Evolutionary conservation across 2,888 invertebrate species (phyloP).

Genomic region (Eurytoma californica): DNA sequence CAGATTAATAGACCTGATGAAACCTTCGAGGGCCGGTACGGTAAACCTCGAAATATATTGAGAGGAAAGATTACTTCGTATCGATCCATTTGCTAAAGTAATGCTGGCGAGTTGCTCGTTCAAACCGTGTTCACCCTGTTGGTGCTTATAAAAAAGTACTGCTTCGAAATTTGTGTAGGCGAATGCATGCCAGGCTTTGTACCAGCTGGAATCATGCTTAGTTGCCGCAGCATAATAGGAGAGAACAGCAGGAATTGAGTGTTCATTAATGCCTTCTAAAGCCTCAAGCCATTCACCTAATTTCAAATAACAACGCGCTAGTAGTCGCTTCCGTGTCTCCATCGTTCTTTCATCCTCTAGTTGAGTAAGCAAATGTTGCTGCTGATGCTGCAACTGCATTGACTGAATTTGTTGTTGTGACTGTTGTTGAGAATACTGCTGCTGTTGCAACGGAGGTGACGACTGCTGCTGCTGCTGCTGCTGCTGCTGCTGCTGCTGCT

Average conservation of each 20-base stretch:
- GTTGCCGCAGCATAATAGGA: constrained; percentile 90
- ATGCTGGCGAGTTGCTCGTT: constrained; percentile 16
- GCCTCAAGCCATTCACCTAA: constrained; percentile 97
- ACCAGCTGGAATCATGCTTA: constrained; percentile 91
- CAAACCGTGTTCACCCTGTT: constrained; percentile 66
- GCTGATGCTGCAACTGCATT: constrained; percentile 21
- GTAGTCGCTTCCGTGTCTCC: constrained; percentile 75
- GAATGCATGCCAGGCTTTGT: constrained; percentile 99
- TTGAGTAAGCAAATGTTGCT: constrained; percentile 7
- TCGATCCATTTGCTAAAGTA: constrained; percentile 4
- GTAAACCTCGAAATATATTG: constrained; percentile 86
- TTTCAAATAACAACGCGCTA: constrained; percentile 92
- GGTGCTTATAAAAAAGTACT: constrained; percentile 82
- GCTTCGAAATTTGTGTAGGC: constrained; percentile 99
- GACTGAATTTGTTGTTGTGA: not conserved
- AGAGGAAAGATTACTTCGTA: constrained; percentile 63
- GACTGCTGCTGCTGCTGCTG: constrained; percentile 17
- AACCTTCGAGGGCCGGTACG: constrained; percentile 95
- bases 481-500: constrained; percentile 60
- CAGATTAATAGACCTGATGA: constrained; percentile 95
- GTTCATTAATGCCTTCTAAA: constrained; percentile 86
- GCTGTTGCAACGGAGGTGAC: too few species aligned
- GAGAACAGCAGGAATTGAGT: constrained; percentile 85
- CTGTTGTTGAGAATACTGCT: constrained; percentile 62
- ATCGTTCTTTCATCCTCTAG: constrained; percentile 72